These are phyloP conservation scores for Aporophyla lueneburgensis DNA, from an alignment of 2,888 invertebrate species.

Conservation along the genomic window DNA sequence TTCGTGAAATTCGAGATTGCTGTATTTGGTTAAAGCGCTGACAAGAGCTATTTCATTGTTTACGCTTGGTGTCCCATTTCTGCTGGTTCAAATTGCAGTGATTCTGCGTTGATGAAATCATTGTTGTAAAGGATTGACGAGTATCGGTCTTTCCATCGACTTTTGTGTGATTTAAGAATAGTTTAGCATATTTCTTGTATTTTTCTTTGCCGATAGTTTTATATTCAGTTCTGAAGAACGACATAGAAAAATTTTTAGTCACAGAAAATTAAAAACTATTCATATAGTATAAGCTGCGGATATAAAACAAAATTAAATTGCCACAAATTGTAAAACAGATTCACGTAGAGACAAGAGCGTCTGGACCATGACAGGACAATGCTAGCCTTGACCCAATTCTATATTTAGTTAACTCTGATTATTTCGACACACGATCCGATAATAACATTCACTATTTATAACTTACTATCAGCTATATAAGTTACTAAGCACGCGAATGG, in stretches of 20 bases:
- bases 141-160: too few relatives aligned
- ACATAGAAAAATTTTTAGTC: too few relatives aligned
- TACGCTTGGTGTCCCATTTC: slow-evolving; percentile 4
- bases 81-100: not conserved
- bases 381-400: slow-evolving; percentile 48
- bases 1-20: slow-evolving; percentile 14
- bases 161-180: not conserved
- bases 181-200: not conserved
- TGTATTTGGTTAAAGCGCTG: not conserved
- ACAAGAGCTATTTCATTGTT: slow-evolving; percentile 11
- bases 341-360: not conserved
- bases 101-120: slow-evolving; percentile 6
- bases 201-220: not conserved
- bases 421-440: slow-evolving; percentile 49
- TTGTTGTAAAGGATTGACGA: not conserved
- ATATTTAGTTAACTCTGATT: slow-evolving; percentile 39
- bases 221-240: too few relatives aligned
- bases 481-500: slow-evolving; percentile 46
- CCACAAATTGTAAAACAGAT: not conserved
- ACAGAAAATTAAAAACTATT: too few relatives aligned
- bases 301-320: not conserved
- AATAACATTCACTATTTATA: slow-evolving; percentile 59
- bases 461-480: slow-evolving; percentile 52
- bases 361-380: not conserved
- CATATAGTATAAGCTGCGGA: too few relatives aligned